Evolutionary conservation across 2,113 vertebrate genomes (phyloP).

Genomic region (Xenopus laevis): DNA sequence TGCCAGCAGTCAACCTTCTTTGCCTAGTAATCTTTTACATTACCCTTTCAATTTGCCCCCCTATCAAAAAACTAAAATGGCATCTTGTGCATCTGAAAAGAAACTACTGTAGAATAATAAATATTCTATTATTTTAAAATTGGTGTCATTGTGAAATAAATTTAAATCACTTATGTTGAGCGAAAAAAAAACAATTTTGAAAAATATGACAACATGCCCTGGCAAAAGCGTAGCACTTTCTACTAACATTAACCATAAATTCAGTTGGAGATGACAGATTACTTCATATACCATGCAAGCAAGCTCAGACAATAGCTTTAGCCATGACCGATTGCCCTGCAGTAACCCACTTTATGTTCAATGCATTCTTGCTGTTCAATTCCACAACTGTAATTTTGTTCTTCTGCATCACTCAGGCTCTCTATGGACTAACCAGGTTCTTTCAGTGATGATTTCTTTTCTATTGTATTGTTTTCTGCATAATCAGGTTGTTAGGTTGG

Average conservation of each 20-base stretch:
- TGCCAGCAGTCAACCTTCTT: too few species aligned
- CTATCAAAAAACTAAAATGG: too few species aligned
- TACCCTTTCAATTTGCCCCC: too few species aligned
- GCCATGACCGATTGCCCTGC: slow-evolving; percentile 96
- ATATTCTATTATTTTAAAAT: background rate
- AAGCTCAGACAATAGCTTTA: slow-evolving; percentile 91
- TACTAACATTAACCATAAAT: slow-evolving; percentile 81
- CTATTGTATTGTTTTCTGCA: slow-evolving; percentile 99
- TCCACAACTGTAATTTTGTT: slow-evolving; percentile 96
- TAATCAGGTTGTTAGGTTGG: slow-evolving; percentile 98
- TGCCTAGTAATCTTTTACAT: too few species aligned
- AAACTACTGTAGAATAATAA: too few species aligned
- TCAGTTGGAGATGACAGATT: slow-evolving; percentile 93
- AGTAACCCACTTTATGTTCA: slow-evolving; percentile 99
- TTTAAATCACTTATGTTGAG: slow-evolving; percentile 14
- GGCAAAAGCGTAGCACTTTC: slow-evolving; percentile 75
- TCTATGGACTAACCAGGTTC: slow-evolving; percentile 88
- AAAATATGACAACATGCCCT: slow-evolving; percentile 61
- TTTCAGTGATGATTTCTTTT: slow-evolving; percentile 97
- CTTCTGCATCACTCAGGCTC: slow-evolving; percentile 82
- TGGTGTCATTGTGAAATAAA: background rate
- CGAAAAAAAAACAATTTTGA: slow-evolving; percentile 48
- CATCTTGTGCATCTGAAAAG: too few species aligned
- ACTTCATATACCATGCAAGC: slow-evolving; percentile 98
- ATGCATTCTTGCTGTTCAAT: slow-evolving; percentile 98